Evolutionary conservation across 1,140 invertebrate species (phyloP).

Genomic region (Linepithema humile): DNA sequence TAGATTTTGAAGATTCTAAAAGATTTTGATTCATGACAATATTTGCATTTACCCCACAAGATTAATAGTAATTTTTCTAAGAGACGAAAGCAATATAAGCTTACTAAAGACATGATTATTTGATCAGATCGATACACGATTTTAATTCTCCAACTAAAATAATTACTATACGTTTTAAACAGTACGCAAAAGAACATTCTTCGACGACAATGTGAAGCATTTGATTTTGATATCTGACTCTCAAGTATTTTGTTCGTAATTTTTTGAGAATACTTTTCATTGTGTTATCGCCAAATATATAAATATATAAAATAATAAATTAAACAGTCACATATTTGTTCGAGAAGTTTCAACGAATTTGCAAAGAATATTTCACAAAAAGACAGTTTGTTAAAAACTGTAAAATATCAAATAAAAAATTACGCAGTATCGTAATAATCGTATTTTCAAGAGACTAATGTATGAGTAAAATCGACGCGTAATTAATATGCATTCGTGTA

Average conservation of each 20-base stretch:
- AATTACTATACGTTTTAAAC: not conserved
- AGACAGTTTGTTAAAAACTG: not conserved
- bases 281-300: not conserved
- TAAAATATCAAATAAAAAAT: conserved; percentile 27
- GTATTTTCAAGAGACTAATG: conserved; percentile 36
- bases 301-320: conserved; percentile 24
- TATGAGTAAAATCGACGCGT: conserved; percentile 45
- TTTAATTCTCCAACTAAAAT: not conserved
- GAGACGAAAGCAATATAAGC: not conserved
- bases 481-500: conserved; percentile 18
- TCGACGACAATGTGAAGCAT: conserved; percentile 3
- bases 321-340: conserved; percentile 9
- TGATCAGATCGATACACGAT: not conserved
- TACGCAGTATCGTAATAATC: conserved; percentile 31
- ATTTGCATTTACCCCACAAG: too few species aligned
- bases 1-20: not conserved
- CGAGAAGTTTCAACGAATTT: not conserved
- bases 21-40: too few species aligned
- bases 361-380: conserved; percentile 10
- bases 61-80: too few species aligned
- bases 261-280: conserved; percentile 1
- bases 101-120: not conserved
- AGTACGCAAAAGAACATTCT: conserved; percentile 10
- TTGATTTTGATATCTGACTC: not conserved
- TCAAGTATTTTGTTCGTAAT: conserved; percentile 2